Evolutionary conservation across 2,888 invertebrate species (phyloP).

Genomic region (Drosophila mayaguana): DNA sequence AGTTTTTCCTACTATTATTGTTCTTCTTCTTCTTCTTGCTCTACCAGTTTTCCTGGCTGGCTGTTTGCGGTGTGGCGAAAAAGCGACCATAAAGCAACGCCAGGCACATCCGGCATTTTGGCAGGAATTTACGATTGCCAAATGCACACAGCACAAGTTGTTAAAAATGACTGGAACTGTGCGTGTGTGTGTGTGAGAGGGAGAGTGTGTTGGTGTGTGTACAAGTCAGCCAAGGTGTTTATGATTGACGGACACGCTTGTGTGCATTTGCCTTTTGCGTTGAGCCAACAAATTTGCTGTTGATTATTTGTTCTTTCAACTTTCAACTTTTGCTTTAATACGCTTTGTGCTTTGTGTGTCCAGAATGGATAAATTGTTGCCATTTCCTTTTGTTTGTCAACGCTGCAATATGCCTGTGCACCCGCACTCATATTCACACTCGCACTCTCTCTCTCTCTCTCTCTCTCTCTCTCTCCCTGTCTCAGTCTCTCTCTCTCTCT

Average conservation of each 20-base stretch:
- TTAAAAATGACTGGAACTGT: constrained; percentile 1
- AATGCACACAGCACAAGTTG: constrained; percentile 47
- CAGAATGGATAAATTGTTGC: constrained; percentile 70
- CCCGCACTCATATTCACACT: background rate
- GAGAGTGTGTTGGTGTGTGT: constrained; percentile 8
- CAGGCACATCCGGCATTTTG: constrained; percentile 70
- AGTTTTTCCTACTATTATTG: constrained; percentile 20
- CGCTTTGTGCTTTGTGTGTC: constrained; percentile 28
- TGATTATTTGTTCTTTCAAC: constrained; percentile 71
- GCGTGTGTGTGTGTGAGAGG: constrained; percentile 3
- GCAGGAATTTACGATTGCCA: constrained; percentile 65
- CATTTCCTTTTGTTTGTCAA: constrained; percentile 74
- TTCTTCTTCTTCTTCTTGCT: background rate
- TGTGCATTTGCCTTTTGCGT: constrained; percentile 57
- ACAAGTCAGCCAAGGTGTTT: constrained; percentile 34
- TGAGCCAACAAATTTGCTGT: constrained; percentile 27
- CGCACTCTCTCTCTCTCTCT: background rate
- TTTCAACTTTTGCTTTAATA: constrained; percentile 68
- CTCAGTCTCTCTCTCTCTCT: background rate
- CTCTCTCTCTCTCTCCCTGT: background rate
- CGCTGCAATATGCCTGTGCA: constrained; percentile 21
- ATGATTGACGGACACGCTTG: constrained; percentile 60
- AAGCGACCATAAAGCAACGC: constrained; percentile 64
- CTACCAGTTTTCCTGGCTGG: background rate
- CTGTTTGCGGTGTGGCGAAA: constrained; percentile 43